Percentiles rank a stretch among this genome's conserved stretches.
Conservation (phyloP, 1,140 invertebrate genomes). For the Hycleus cichorii region DNA sequence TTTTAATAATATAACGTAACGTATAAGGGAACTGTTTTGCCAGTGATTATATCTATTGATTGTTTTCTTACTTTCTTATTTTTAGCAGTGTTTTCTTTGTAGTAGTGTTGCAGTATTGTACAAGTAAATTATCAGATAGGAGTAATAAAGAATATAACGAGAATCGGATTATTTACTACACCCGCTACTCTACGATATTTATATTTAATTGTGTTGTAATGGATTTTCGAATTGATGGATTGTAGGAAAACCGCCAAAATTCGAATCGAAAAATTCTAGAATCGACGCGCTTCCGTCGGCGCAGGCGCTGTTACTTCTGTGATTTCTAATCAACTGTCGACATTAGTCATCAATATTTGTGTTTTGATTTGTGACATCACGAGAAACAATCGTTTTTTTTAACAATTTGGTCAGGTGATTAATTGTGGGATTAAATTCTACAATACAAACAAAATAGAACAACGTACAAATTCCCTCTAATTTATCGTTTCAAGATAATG, state of each 20-base stretch:
- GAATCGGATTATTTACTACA: background rate
- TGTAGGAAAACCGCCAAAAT: too few species aligned
- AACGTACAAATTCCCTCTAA: background rate
- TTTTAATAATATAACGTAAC: conserved; percentile 13
- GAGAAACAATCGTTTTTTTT: too few species aligned
- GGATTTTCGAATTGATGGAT: too few species aligned
- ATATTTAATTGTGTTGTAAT: too few species aligned
- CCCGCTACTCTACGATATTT: too few species aligned
- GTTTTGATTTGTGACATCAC: background rate
- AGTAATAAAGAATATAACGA: background rate
- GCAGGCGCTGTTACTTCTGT: too few species aligned
- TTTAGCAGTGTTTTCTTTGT: conserved; percentile 10
- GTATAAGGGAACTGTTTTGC: conserved; percentile 22
- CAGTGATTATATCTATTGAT: conserved; percentile 31
- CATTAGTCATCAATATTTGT: background rate
- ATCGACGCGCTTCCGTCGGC: too few species aligned
- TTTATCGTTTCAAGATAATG: background rate
- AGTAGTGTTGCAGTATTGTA: conserved; percentile 4
- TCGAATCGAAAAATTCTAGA: too few species aligned
- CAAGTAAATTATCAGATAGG: conserved; percentile 46
- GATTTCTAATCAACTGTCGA: background rate
- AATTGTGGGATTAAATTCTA: too few species aligned
- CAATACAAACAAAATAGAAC: too few species aligned
- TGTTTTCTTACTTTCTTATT: conserved; percentile 14
- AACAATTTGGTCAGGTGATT: too few species aligned